Evolutionary conservation across 2,113 vertebrate genomes (phyloP), one percentile per base, ranked within the genome.

Genomic region (Aix galericulata): DNA sequence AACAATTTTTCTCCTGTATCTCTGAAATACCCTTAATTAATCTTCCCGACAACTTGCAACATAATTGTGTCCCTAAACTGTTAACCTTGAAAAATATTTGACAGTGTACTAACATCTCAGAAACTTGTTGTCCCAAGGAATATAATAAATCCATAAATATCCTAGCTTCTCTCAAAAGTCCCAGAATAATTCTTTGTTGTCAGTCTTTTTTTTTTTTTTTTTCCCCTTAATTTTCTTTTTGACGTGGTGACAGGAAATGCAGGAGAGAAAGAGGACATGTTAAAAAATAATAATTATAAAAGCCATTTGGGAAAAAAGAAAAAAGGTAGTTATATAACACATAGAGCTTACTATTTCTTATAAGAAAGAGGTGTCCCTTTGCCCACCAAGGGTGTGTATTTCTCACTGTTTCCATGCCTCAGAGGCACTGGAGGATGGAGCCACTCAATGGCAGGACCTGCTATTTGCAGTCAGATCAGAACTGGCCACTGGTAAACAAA

Each of bases 51-150:
- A 96, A 92, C 78, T 90, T 82, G 73, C 91, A 97, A 90, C 78
- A 73, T 88, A 95, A 96, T 97, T 88, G 82, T 93, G 86, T 96
- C 95, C 90, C 95, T 93, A 94, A 96, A 97, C 88, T 90, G 88
- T 96, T 97, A 97, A 97, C 94, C 95, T 95, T 96, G 93, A 89
- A 94, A 97, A 93, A 88, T 82, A 95, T 89, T 89, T 97, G 97
- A 94, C 94, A 94, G 83, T 21, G 44, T 69, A 94, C 74, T 96
- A 96, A 83, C 90, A 91, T 95, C 79, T 81, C 59, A 56, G 82
- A 90, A 95, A 93, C 72, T 91, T 90, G 88, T 88, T 96, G 85
- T 94, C 84, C 68, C 42, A 60, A 82, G 94, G 92, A 95, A 94
- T 83, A 78, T 59, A 73, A 63, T 78, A 96, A 93, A 88, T 69